Evolutionary conservation across 2,113 vertebrate genomes (phyloP), one percentile per base, ranked within the genome.

Genomic region (Myrmecobius fasciatus): DNA sequence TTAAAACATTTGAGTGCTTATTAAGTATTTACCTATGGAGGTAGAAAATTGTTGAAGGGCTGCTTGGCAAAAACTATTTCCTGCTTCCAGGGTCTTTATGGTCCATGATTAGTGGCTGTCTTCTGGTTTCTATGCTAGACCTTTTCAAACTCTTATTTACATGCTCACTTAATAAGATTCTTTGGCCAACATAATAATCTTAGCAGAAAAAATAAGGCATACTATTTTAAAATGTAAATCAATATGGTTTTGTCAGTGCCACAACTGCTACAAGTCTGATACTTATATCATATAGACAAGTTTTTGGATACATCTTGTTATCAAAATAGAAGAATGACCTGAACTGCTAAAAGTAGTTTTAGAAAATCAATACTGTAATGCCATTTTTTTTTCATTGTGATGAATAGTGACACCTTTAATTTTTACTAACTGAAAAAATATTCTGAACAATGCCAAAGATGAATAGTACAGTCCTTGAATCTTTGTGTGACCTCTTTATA

Each of bases 241-340:
- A 51, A 47, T 36, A 88, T 31, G 83, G 14, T 17, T 90, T 91
- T 88, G n/a, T 43, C 46, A 6, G 0, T 89, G 52, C 91, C 90
- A 83, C 14, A 91, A 26, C 43, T 75, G 2, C 91, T 75, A 14
- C 54, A 89, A 94, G 56, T 92, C 48, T 67, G n/a, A 36, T 47
- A 8, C 43, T 95, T 92, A 83, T 54, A 0, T 89, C 88, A 93
- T 28, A 52, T 7, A 43, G 52, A 24, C 14, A 91, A 56, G 43
- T 89, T 48, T 46, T 52, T 95, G 89, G 90, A 56, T 94, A 48
- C 36, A 17, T 67, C 92, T 96, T 97, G 25, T 92, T 91, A 93
- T 94, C 91, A 89, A 46, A 95, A 91, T 25, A 92, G 7, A 43
- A 75, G 48, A 83, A 25, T 93, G 92, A 53, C 54, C n/a, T 14